A percentile compares a stretch with the other conserved stretches of the same genome.
These are phyloP conservation scores for Gavia stellata DNA, from an alignment of 2,113 vertebrate species.

Conservation along the genomic window DNA sequence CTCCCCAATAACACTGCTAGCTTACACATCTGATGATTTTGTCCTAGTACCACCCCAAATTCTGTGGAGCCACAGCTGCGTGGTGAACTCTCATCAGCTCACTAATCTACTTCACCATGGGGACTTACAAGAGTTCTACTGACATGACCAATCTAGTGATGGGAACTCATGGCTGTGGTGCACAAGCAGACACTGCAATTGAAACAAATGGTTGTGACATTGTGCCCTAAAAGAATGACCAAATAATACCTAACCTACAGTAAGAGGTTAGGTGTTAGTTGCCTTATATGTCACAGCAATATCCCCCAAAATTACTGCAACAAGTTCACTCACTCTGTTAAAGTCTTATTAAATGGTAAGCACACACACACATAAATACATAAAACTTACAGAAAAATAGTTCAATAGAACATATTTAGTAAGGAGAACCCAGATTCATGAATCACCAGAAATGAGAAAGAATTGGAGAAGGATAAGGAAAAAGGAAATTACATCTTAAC, in stretches of 20 bases:
- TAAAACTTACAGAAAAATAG: not conserved
- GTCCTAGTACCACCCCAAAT: too few relatives aligned
- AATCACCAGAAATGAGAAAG: not conserved
- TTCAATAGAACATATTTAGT: not conserved
- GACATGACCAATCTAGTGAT: accelerated
- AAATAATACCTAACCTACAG: not conserved
- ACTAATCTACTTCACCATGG: accelerated
- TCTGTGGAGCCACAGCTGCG: accelerated
- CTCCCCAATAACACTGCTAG: not conserved
- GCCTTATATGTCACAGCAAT: not conserved
- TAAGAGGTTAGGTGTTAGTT: not conserved
- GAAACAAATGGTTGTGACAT: not conserved
- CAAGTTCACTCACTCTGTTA: not conserved
- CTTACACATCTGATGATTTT: not conserved
- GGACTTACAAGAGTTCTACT: not conserved
- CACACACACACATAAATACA: not conserved
- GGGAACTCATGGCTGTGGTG: accelerated
- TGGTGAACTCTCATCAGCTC: not conserved
- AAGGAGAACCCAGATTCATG: not conserved
- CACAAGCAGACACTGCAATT: not conserved
- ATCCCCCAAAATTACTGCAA: not conserved
- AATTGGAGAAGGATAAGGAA: not conserved
- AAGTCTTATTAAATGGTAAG: not conserved
- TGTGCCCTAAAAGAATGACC: not conserved
- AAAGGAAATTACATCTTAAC: not conserved